Evolutionary conservation across 2,113 vertebrate species (phyloP), one percentile per base, ranked within the genome.

Genomic region (Xiphophorus maculatus): DNA sequence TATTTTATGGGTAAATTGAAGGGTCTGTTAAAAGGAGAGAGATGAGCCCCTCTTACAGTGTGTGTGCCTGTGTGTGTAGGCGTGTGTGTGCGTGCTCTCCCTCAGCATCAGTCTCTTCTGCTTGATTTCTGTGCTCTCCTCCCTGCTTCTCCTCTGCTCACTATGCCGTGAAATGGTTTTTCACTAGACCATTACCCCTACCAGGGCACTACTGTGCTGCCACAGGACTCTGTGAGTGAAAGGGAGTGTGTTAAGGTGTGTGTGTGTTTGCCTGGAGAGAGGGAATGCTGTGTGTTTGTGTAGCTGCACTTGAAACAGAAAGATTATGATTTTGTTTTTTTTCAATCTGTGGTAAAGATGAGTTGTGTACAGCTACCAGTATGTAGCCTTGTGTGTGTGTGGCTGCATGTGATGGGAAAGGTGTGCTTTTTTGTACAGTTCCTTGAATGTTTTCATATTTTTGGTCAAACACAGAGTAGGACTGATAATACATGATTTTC

Each of bases 81-180:
- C 42, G 37, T 77, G 66, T 77, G 66, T 76, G 71, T 81, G 71
- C 63, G 60, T 69, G 29, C 69, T 81, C 81, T 78, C 63, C 35
- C 77, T 14, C 85, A 74, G 80, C 87, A 86, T 92, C 91, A 84
- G 79, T 92, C 90, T 92, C 91, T 90, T 89, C 85, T 93, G 90
- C 89, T 81, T 91, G 92, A 92, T 89, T 94, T 93, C 82, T 82
- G 60, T 28, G 67, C 83, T 79, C 87, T 85, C 85, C 76, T 86
- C 87, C 81, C 84, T 87, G 83, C 84, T 88, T 91, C 94, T 93
- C 87, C 80, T 90, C 87, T 94, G 93, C 91, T 93, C 86, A 69
- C 84, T 73, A 83, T 68, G 87, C 91, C 91, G 87, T 94, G 94
- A 94, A 95, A 95, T 95, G 90, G 90, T 92, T 93, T 94, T 94